Conservation (phyloP, 2,888 invertebrate genomes). For the Tenthredo scrophulariae region DNA sequence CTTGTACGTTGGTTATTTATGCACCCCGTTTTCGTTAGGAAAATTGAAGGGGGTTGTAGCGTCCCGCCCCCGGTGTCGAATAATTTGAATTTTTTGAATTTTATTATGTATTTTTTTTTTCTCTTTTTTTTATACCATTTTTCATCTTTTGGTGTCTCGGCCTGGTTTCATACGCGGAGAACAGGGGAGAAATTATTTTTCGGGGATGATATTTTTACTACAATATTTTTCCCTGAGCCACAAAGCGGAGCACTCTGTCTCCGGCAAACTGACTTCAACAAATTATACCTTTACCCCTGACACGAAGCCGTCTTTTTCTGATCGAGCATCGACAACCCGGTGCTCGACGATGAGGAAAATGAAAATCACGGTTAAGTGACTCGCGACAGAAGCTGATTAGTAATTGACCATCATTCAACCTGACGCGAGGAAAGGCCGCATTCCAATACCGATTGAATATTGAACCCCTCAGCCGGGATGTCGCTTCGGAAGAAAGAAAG, state of each 20-base stretch:
- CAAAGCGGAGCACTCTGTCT: not conserved
- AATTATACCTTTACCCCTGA: constrained; percentile 15
- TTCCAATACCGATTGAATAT: constrained; percentile 11
- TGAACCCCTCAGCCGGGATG: not conserved
- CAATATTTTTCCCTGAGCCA: not conserved
- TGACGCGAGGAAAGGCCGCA: not conserved
- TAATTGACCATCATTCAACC: constrained; percentile 37
- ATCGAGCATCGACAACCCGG: constrained; percentile 19
- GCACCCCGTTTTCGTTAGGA: constrained; percentile 19
- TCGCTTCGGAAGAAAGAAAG: not conserved
- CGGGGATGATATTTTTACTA: not conserved
- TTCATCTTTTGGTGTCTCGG: not conserved
- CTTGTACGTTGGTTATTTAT: constrained; percentile 29
- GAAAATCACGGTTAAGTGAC: constrained; percentile 33
- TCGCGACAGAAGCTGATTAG: constrained; percentile 32
- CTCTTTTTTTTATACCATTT: not conserved
- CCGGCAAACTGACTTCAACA: constrained; percentile 22
- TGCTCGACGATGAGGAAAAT: constrained; percentile 43
- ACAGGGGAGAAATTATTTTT: not conserved
- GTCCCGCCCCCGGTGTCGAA: not conserved
- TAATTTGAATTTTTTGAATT: constrained; percentile 28
- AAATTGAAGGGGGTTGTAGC: constrained; percentile 6
- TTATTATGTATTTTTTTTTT: not conserved
- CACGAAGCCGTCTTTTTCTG: not conserved
- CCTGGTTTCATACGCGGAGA: no score